Evolutionary conservation across 2,797 vertebrate species (phyloP).

Genomic region (Protosalanx chinensis): DNA sequence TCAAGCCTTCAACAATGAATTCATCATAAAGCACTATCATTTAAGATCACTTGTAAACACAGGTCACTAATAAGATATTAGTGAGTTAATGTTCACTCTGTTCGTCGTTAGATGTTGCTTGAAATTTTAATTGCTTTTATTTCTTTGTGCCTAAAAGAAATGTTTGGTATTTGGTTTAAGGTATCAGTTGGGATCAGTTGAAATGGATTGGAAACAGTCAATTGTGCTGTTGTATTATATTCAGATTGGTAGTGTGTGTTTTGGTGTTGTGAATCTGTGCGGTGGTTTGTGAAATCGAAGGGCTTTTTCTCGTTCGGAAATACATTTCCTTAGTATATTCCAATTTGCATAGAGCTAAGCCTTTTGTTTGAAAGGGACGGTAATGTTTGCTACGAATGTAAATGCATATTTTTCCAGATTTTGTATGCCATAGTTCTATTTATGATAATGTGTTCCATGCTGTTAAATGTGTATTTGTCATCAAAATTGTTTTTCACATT

Average conservation of each 20-base stretch:
- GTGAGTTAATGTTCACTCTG: slow-evolving; percentile 34
- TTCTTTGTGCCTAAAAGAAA: slow-evolving; percentile 53
- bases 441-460: slow-evolving; percentile 60
- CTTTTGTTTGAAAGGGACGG: slow-evolving; percentile 55
- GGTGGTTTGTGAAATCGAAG: slow-evolving; percentile 60
- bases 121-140: slow-evolving; percentile 14
- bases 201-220: slow-evolving; percentile 33
- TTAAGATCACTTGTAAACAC: slow-evolving; percentile 41
- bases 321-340: slow-evolving; percentile 58
- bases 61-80: slow-evolving; percentile 23
- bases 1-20: slow-evolving; percentile 32
- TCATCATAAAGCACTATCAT: slow-evolving; percentile 48
- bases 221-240: slow-evolving; percentile 37
- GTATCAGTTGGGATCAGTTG: slow-evolving; percentile 29
- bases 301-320: slow-evolving; percentile 67
- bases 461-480: slow-evolving; percentile 54
- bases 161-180: slow-evolving; percentile 25
- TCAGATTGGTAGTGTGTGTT: slow-evolving; percentile 50
- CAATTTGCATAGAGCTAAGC: slow-evolving; percentile 66
- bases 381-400: slow-evolving; percentile 76
- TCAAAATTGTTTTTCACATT: slow-evolving; percentile 47
- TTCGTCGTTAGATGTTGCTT: slow-evolving; percentile 43
- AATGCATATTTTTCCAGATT: slow-evolving; percentile 77
- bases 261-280: slow-evolving; percentile 58
- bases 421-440: slow-evolving; percentile 75